Conservation (phyloP, 1,140 invertebrate genomes). For the Thaumetopoea pityocampa region DNA sequence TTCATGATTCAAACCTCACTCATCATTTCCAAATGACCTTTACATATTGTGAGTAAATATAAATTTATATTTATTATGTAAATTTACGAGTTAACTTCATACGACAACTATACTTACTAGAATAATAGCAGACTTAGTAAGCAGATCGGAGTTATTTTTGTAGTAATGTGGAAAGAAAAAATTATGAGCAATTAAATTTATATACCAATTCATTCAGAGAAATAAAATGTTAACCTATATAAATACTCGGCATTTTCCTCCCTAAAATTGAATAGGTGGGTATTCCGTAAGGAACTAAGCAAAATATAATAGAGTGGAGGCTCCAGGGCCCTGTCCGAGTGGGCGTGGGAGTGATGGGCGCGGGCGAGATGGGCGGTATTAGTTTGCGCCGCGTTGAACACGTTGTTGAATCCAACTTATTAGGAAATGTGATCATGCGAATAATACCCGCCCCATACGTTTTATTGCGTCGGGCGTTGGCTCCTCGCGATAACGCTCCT, state of each 20-base stretch:
- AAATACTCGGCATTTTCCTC: conserved; percentile 10
- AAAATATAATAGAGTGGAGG: conserved; percentile 39
- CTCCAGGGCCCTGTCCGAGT: conserved; percentile 41
- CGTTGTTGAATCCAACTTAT: conserved; percentile 71
- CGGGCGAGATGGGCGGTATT: conserved; percentile 43
- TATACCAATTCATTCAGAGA: too few species aligned
- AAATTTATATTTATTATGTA: too few species aligned
- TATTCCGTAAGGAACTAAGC: conserved; percentile 32
- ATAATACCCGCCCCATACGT: conserved; percentile 67
- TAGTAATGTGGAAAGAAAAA: too few species aligned
- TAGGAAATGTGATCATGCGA: conserved; percentile 71
- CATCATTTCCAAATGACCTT: too few species aligned
- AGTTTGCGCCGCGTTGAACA: conserved; percentile 64
- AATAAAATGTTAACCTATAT: too few species aligned
- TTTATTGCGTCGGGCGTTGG: conserved; percentile 59
- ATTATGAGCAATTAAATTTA: too few species aligned
- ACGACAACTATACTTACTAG: too few species aligned
- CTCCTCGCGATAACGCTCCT: conserved; percentile 42
- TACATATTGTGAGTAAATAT: too few species aligned
- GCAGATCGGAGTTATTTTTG: too few species aligned
- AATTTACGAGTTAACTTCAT: too few species aligned
- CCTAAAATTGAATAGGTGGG: conserved; percentile 18
- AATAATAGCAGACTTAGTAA: too few species aligned
- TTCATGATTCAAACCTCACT: too few species aligned
- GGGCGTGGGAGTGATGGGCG: conserved; percentile 39